A percentile compares a stretch with the other conserved stretches of the same genome.
Conservation (phyloP, 2,888 invertebrate species). For the Chelonus formosanus region DNA sequence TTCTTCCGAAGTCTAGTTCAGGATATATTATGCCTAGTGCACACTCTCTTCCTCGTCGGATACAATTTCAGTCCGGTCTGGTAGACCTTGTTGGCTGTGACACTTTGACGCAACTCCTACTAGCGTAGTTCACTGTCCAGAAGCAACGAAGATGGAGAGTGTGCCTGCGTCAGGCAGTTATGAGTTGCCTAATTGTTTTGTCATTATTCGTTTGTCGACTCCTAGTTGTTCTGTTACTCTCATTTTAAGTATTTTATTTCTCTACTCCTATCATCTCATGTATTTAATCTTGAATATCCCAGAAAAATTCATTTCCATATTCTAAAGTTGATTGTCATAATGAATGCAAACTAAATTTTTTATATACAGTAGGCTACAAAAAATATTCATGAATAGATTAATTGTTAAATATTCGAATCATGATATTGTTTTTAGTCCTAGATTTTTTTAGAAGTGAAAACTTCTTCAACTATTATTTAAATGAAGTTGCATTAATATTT, state of each 20-base stretch:
- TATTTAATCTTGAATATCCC: no score
- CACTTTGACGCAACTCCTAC: slow-evolving; percentile 61
- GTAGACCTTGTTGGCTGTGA: slow-evolving; percentile 61
- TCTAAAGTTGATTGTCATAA: no score
- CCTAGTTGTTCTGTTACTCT: slow-evolving; percentile 1
- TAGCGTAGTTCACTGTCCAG: slow-evolving; percentile 26
- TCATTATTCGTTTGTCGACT: slow-evolving; percentile 55
- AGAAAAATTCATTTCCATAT: no score
- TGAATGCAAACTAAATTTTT: no score
- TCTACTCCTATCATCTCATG: neutral
- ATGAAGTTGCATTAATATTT: no score
- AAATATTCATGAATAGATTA: no score
- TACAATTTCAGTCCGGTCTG: slow-evolving; percentile 62
- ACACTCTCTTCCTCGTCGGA: slow-evolving; percentile 41
- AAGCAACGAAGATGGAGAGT: slow-evolving; percentile 42
- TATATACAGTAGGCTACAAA: no score
- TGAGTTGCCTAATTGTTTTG: slow-evolving; percentile 65
- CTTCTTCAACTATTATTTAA: no score
- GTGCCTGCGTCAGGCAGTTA: slow-evolving; percentile 60
- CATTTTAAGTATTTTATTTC: neutral
- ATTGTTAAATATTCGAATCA: no score
- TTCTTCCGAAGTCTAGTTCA: slow-evolving; percentile 44
- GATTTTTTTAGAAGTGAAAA: no score
- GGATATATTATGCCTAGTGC: slow-evolving; percentile 52
- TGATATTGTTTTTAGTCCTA: no score